These are phyloP conservation scores for Tinea semifulvella DNA, from an alignment of 2,888 invertebrate species.

Conservation along the genomic window DNA sequence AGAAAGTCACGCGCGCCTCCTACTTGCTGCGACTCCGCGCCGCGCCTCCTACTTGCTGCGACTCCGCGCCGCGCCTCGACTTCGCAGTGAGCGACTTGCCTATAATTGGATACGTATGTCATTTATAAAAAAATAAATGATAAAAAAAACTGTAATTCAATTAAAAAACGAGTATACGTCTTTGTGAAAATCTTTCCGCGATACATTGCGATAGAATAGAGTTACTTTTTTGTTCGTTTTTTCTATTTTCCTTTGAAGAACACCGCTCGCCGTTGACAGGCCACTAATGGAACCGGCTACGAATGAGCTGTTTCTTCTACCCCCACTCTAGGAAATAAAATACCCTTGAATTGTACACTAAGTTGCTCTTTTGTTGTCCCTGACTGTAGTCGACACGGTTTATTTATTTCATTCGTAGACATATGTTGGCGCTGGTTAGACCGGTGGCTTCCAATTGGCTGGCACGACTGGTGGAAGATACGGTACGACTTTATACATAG, in stretches of 20 bases:
- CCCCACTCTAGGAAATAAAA: constrained; percentile 30
- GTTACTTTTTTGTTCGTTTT: constrained; percentile 26
- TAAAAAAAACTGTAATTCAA: background rate
- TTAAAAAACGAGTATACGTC: too few relatives aligned
- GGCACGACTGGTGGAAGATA: too few relatives aligned
- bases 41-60: too few relatives aligned
- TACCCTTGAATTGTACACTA: constrained; percentile 24
- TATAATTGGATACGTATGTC: too few relatives aligned
- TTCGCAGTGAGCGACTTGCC: too few relatives aligned
- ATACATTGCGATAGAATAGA: constrained; percentile 9
- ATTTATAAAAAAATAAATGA: too few relatives aligned
- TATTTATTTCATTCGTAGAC: constrained; percentile 8
- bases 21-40: too few relatives aligned
- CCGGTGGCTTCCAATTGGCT: too few relatives aligned
- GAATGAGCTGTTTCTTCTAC: constrained; percentile 8
- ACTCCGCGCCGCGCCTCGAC: too few relatives aligned
- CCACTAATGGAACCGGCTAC: constrained; percentile 52
- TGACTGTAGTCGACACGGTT: constrained; percentile 11
- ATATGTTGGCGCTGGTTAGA: background rate
- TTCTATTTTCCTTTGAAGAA: constrained; percentile 31
- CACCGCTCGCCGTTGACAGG: constrained; percentile 39
- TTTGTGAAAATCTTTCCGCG: constrained; percentile 9
- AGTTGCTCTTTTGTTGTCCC: constrained; percentile 30
- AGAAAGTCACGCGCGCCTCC: too few relatives aligned
- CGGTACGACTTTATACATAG: too few relatives aligned